Conservation (phyloP, 2,888 invertebrate species). For the Pedicia rivosa region DNA sequence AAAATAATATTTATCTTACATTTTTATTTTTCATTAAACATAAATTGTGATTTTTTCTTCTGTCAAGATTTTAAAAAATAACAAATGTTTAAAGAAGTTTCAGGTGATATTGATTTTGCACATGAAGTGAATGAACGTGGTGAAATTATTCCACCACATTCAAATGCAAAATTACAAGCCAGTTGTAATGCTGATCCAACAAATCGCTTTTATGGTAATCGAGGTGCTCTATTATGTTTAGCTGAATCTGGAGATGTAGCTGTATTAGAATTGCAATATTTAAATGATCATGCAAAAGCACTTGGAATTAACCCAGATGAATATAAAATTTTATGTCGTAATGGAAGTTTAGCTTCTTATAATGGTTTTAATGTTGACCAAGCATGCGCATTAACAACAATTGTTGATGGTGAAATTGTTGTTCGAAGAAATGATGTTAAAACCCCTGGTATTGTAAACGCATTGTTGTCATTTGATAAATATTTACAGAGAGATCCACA, state of each 20-base stretch:
- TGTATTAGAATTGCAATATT: constrained; percentile 37
- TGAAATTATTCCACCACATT: background rate
- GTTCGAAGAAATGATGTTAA: constrained; percentile 26
- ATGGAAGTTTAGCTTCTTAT: constrained; percentile 36
- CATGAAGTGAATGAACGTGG: background rate
- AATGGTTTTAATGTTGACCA: constrained; percentile 37
- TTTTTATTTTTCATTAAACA: too few relatives aligned
- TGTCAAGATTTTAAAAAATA: too few relatives aligned
- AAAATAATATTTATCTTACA: too few relatives aligned
- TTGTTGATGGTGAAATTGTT: constrained; percentile 45
- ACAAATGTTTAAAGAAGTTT: too few relatives aligned
- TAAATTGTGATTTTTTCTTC: too few relatives aligned
- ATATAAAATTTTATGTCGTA: constrained; percentile 41
- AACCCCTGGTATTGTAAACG: constrained; percentile 16
- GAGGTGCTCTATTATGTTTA: constrained; percentile 43
- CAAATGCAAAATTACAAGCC: constrained; percentile 13
- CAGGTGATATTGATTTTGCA: too few relatives aligned
- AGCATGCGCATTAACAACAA: constrained; percentile 37
- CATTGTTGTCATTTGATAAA: constrained; percentile 12
- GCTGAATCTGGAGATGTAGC: constrained; percentile 39
- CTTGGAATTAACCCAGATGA: constrained; percentile 23
- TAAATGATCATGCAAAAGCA: constrained; percentile 27
- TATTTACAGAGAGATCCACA: constrained; percentile 22
- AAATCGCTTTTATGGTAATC: constrained; percentile 41
- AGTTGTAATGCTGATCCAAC: constrained; percentile 36